Base-by-base conservation (phyloP, 2,797 vertebrate species). In the Premnoplex brunnescens region DNA sequence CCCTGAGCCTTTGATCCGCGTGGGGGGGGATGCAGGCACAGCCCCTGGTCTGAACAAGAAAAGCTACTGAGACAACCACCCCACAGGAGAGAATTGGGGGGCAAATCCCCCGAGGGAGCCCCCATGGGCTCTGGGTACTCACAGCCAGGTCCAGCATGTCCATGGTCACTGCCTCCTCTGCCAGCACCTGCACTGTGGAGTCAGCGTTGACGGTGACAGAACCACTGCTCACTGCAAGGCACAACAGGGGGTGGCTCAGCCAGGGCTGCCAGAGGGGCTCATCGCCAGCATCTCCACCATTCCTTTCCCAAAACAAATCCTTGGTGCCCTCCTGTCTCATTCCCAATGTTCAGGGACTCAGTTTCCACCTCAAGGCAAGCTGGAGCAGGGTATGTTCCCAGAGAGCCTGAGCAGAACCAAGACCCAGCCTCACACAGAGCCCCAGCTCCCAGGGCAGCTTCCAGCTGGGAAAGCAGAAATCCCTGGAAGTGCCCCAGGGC, bases 131-230 rank as follows among this genome's bases (percentile, higher is more conserved):
- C 46, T 6, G 19, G 34, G 34, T 90, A 90, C 88, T 99, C 96
- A 99, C 99, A 82, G 98, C 97, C 46, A 98, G 32, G 72, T 99
- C 99, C 94, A 99, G 96, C 97, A 98, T 98, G 95, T 99, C 99
- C 93, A 99, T 95, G 0, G 98, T 97, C 72, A 98, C 97, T 0
- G 98, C 99, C 96, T 99, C 99, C 92, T 99, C 99, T 0, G 98
- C 99, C 54, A 99, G 96, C 84, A 99, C 95, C 94, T 99, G 99
- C 91, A 99, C 99, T 0, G 99, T 99, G 75, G 99, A 99, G 94
- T 99, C 99, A 0, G 98, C 98, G 3, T 99, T 99, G 92, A 99
- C 99, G 0, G 99, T 99, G 95, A 99, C 67, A 0, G 99, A 99
- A 51, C 99, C 99, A 0, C 99, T 99, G 98, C 99, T 99, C 95